Conservation (phyloP, 92 coral and sea anemone genomes). For the Bergia sp. region DNA sequence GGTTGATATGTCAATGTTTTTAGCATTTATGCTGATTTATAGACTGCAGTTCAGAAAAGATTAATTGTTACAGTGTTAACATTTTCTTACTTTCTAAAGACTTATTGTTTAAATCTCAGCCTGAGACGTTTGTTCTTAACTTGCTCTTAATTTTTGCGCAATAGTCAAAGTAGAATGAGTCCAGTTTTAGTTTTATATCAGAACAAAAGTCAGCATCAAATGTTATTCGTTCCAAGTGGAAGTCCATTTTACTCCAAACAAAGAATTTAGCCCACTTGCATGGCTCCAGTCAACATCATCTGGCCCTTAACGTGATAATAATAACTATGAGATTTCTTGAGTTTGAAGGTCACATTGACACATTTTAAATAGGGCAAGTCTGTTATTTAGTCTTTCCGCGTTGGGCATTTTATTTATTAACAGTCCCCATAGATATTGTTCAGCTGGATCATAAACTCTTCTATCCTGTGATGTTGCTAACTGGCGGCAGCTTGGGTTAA, state of each 20-base stretch:
- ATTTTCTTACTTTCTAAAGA: too few relatives aligned
- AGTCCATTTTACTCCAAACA: constrained; percentile 47
- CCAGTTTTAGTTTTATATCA: constrained; percentile 53
- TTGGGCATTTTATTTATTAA: constrained; percentile 15
- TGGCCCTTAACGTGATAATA: constrained; percentile 60
- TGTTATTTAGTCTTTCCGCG: constrained; percentile 23
- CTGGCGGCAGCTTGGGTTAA: background rate
- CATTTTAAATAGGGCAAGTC: constrained; percentile 25
- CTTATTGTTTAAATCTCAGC: too few relatives aligned
- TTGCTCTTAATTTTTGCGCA: background rate
- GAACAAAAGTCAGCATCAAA: background rate
- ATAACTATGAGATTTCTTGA: constrained; percentile 41
- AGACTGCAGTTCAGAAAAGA: too few relatives aligned
- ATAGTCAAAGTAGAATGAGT: constrained; percentile 51
- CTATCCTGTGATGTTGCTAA: background rate
- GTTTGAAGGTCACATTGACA: constrained; percentile 43
- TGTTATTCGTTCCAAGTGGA: constrained; percentile 46
- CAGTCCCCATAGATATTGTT: background rate
- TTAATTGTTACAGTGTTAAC: too few relatives aligned
- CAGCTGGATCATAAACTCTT: background rate
- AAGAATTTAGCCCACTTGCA: constrained; percentile 46
- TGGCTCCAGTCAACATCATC: constrained; percentile 52
- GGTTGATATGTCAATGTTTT: too few relatives aligned
- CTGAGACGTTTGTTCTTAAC: too few relatives aligned
- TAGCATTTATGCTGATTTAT: too few relatives aligned